phyloP scores from a whole-genome alignment of 2,888 invertebrate genomes.

The Stramonita haemastoma region DNA sequence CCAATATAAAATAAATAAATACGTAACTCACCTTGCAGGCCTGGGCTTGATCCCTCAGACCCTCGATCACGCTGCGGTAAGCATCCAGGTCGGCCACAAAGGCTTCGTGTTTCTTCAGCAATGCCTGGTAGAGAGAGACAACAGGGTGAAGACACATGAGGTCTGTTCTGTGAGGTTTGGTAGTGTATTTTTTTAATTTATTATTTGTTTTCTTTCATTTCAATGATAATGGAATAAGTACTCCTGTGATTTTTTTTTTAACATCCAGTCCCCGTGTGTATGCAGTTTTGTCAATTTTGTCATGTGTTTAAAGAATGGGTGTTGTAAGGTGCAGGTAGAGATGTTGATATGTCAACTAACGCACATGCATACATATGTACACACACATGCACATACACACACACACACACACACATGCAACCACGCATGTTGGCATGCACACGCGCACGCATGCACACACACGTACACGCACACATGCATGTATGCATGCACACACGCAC shows the following conservation, averaged over 20 bases:
- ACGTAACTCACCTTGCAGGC: conserved; percentile 85
- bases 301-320: too few relatives aligned
- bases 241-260: too few relatives aligned
- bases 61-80: conserved; percentile 94
- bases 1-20: too few relatives aligned
- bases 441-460: background rate
- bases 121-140: conserved; percentile 80
- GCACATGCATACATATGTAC: background rate
- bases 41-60: conserved; percentile 93
- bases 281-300: too few relatives aligned
- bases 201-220: too few relatives aligned
- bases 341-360: too few relatives aligned
- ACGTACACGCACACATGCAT: background rate
- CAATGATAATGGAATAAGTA: too few relatives aligned
- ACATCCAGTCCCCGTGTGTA: too few relatives aligned
- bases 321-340: background rate
- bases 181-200: too few relatives aligned
- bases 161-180: background rate
- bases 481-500: background rate
- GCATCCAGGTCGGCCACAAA: conserved; percentile 97
- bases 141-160: background rate
- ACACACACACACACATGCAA: background rate
- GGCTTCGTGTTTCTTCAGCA: conserved; percentile 98
- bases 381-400: background rate
- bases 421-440: background rate